Conservation (phyloP, 2,888 invertebrate species). For the Amphipyra berbera region DNA sequence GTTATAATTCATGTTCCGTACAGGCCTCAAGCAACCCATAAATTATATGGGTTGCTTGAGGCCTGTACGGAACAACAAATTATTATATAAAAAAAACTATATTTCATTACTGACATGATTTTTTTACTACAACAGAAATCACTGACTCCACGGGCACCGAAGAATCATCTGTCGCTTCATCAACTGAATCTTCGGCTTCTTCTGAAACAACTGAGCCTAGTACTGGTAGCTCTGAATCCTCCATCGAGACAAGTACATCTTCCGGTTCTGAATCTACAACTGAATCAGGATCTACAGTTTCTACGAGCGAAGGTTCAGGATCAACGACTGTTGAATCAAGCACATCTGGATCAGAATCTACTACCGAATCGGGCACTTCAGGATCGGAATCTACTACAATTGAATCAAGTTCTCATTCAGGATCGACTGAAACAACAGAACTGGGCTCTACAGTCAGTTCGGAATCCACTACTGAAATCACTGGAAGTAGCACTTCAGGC, state of each 20-base stretch:
- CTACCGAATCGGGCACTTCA: neutral
- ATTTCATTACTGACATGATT: neutral
- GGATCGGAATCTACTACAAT: neutral
- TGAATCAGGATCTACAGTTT: conserved; percentile 36
- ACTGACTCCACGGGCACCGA: neutral
- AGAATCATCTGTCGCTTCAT: conserved; percentile 1
- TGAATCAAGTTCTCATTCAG: neutral
- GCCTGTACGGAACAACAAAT: too few relatives aligned
- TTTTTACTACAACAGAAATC: conserved; percentile 6
- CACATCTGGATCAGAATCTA: neutral
- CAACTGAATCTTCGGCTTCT: conserved; percentile 19
- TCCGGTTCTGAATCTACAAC: conserved; percentile 24
- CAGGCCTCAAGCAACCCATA: too few relatives aligned
- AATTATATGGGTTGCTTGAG: too few relatives aligned
- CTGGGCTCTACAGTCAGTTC: neutral
- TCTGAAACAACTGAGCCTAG: conserved; percentile 10
- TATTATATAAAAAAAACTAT: too few relatives aligned
- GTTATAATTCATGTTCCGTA: too few relatives aligned
- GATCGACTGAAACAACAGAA: conserved; percentile 1
- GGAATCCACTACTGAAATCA: conserved; percentile 15
- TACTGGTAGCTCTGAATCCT: conserved; percentile 17
- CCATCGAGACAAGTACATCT: conserved; percentile 12
- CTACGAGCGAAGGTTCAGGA: conserved; percentile 18
- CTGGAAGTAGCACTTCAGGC: conserved; percentile 11
- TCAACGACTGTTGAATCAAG: conserved; percentile 18